Evolutionary conservation across 2,888 invertebrate genomes (phyloP).

Genomic region (Himalopsyche japonica): DNA sequence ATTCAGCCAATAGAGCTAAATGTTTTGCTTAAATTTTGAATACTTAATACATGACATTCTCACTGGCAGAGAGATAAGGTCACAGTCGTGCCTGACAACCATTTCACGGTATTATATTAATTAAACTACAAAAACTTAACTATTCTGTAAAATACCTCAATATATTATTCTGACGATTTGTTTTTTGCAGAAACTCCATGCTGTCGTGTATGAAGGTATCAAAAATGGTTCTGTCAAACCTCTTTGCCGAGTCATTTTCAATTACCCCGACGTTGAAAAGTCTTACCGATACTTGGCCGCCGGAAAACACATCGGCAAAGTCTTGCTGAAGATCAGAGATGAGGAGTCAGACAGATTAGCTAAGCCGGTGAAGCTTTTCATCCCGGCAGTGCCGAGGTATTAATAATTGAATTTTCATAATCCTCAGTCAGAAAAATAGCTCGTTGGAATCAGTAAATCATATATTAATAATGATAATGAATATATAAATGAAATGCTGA

Average conservation of each 20-base stretch:
- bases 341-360: slow-evolving; percentile 50
- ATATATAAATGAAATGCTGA: background rate
- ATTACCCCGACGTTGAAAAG: slow-evolving; percentile 62
- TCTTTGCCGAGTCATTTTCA: slow-evolving; percentile 64
- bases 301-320: slow-evolving; percentile 78
- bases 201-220: slow-evolving; percentile 65
- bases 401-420: background rate
- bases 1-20: too few relatives aligned
- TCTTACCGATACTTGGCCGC: slow-evolving; percentile 67
- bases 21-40: too few relatives aligned
- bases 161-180: background rate
- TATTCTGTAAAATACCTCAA: too few relatives aligned
- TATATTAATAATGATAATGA: too few relatives aligned
- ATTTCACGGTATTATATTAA: too few relatives aligned
- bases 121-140: too few relatives aligned
- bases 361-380: slow-evolving; percentile 45
- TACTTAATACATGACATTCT: too few relatives aligned
- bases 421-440: too few relatives aligned
- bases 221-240: slow-evolving; percentile 67
- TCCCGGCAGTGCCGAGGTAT: slow-evolving; percentile 55
- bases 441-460: too few relatives aligned
- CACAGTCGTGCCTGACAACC: too few relatives aligned
- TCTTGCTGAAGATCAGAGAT: slow-evolving; percentile 59
- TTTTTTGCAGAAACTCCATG: slow-evolving; percentile 53
- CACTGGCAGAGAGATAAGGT: too few relatives aligned